Base-by-base conservation (phyloP, 2,797 vertebrate genomes). In the Falco biarmicus region DNA sequence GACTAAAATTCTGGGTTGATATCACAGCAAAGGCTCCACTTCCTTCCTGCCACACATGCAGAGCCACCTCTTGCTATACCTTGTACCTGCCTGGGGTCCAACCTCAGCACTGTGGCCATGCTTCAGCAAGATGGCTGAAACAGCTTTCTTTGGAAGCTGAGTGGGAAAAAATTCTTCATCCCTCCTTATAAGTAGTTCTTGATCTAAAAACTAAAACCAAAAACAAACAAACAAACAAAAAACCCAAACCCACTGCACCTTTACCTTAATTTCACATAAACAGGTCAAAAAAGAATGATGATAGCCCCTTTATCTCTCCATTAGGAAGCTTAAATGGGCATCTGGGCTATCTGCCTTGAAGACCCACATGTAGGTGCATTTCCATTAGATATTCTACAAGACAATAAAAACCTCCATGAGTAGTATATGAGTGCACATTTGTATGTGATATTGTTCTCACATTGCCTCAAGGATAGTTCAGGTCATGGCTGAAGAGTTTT, bases 21-120 rank as follows among this genome's bases (percentile, higher is more conserved):
- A 43, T 51, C 9, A 31, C 26, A 84, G 18, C 65, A 89, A 45
- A 4, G 31, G 6, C 8, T 87, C 15, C 29, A 20, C 15, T 89
- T 81, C 78, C 37, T 5, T 69, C 15, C 70, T 10, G 1, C 11
- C 5, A 2, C 25, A 37, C 1, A 0, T 37, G 24, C 26, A 51
- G 34, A 80, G 13, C 12, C 29, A 43, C 15, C 11, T 69, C 24
- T 48, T 50, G 24, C 16, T 69, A 15, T 45, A 25, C 8, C 24
- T 43, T 3, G 7, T 51, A 56, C 19, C 21, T 25, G 8, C 14
- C 24, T 61, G 47, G 19, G 1, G 6, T 41, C n/a, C 64, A 24
- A 21, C 25, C 48, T 87, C 59, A 68, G 28, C 34, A 45, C 43
- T 50, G 37, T 7, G 6, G 18, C 48, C 54, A n/a, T 5, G 3